Evolutionary conservation across 1,140 invertebrate genomes (phyloP).

Genomic region (Bombus terrestris): DNA sequence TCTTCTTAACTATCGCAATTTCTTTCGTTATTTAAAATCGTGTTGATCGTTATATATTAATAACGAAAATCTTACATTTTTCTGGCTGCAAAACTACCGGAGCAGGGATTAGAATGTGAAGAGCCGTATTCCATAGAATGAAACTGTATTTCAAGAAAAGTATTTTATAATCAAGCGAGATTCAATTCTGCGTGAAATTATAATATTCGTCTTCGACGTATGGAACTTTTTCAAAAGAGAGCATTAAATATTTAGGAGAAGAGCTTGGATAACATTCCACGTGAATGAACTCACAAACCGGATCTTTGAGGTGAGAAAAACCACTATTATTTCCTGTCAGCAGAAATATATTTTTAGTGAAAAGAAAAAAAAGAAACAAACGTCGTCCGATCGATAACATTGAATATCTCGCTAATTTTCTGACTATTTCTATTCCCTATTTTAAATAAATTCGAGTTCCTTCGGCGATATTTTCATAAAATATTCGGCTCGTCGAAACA

Average conservation of each 20-base stretch:
- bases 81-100: neutral
- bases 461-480: neutral
- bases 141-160: neutral
- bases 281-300: constrained; percentile 30
- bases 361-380: neutral
- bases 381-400: neutral
- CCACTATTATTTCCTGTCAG: constrained; percentile 13
- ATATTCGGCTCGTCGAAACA: neutral
- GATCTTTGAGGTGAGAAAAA: constrained; percentile 12
- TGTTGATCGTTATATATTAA: neutral
- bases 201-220: neutral
- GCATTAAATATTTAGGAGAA: constrained; percentile 3
- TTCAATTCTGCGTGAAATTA: neutral
- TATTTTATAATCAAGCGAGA: neutral
- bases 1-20: rapidly evolving
- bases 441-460: neutral
- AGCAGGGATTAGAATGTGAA: neutral
- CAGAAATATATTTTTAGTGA: neutral
- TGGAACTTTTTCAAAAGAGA: neutral
- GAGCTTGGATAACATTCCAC: constrained; percentile 12
- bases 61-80: neutral
- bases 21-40: neutral
- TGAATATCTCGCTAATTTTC: neutral
- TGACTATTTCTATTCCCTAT: neutral
- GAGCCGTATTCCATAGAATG: too few relatives aligned